phyloP scores from a whole-genome alignment of 1,140 invertebrate genomes.

The Mya arenaria region DNA sequence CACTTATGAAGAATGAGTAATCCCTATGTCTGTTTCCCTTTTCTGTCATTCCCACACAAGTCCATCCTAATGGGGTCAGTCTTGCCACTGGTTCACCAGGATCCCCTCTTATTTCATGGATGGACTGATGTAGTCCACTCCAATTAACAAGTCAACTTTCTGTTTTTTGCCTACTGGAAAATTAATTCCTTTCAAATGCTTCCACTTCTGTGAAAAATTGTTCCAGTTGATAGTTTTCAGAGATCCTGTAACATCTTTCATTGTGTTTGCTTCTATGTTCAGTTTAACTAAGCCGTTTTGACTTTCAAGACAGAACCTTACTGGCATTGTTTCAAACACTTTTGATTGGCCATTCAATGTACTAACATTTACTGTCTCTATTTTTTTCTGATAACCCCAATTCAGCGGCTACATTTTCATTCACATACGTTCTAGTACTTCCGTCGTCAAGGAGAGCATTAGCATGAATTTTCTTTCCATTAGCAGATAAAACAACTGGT shows the following conservation, averaged over 20 bases:
- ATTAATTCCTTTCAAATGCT: conserved; percentile 11
- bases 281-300: background rate
- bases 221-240: conserved; percentile 46
- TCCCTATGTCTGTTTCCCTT: background rate
- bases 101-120: background rate
- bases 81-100: conserved; percentile 27
- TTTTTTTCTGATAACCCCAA: conserved; percentile 44
- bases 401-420: conserved; percentile 47
- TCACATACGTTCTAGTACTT: conserved; percentile 54
- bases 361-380: conserved; percentile 42
- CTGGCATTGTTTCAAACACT: conserved; percentile 55
- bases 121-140: background rate
- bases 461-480: conserved; percentile 3
- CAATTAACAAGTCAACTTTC: background rate
- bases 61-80: conserved; percentile 48
- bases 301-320: conserved; percentile 42
- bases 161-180: conserved; percentile 16
- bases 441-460: conserved; percentile 58
- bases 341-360: conserved; percentile 52
- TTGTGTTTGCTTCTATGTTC: conserved; percentile 18
- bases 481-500: conserved; percentile 50
- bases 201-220: background rate
- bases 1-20: background rate
- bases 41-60: conserved; percentile 33
- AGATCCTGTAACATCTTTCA: conserved; percentile 44